Conservation (phyloP, 2,797 vertebrate species). For the Chelmon rostratus region DNA sequence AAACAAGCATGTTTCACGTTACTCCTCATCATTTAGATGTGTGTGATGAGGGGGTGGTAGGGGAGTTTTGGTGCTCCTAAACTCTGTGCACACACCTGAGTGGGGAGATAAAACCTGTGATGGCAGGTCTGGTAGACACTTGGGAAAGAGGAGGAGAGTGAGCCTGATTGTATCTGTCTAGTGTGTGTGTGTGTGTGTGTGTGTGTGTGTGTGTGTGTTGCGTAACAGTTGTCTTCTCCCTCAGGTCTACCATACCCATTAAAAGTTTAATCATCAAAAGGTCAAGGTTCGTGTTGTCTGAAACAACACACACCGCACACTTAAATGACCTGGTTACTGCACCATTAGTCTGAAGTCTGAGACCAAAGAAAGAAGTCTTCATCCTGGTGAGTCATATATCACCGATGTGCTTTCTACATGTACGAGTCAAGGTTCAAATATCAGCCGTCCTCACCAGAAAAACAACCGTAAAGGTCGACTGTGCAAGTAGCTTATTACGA, state of each 20-base stretch:
- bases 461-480: no score
- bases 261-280: slow-evolving; percentile 39
- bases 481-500: no score
- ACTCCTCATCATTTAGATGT: not conserved
- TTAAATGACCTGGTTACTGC: slow-evolving; percentile 3
- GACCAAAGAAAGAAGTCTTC: not conserved
- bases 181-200: slow-evolving; percentile 2
- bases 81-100: not conserved
- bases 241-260: slow-evolving; percentile 23
- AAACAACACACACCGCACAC: not conserved
- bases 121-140: not conserved
- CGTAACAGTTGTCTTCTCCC: slow-evolving; percentile 23
- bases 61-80: not conserved
- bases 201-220: slow-evolving; percentile 6
- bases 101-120: not conserved
- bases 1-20: not conserved
- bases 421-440: not conserved
- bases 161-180: not conserved
- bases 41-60: not conserved
- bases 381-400: slow-evolving; percentile 1
- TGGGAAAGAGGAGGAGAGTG: not conserved
- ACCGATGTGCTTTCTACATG: not conserved
- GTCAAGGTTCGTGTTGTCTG: slow-evolving; percentile 19
- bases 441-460: no score
- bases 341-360: not conserved